Percentiles rank a stretch among this genome's conserved stretches.
phyloP scores from a whole-genome alignment of 2,113 vertebrate genomes.

The Python bivittatus region DNA sequence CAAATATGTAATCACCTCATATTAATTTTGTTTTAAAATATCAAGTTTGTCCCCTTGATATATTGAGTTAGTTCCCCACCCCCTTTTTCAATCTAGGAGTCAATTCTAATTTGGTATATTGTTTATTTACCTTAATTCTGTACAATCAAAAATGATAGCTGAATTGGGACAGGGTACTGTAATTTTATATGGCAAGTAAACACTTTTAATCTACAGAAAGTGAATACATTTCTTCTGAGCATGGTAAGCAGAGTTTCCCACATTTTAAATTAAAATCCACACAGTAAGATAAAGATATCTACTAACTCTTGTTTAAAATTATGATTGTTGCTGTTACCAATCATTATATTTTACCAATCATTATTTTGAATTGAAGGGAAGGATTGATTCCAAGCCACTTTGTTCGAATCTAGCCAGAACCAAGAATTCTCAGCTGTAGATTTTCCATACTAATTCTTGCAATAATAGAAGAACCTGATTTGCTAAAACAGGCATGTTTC shows the following conservation, averaged over 20 bases:
- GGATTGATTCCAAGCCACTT: neutral
- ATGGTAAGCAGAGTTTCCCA: neutral
- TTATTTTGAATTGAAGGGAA: conserved; percentile 10
- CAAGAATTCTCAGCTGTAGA: neutral
- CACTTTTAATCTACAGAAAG: conserved; percentile 20
- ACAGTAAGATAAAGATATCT: conserved; percentile 22
- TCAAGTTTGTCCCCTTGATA: neutral
- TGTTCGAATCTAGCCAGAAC: neutral
- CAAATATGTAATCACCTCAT: conserved; percentile 10
- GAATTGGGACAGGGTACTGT: conserved; percentile 44
- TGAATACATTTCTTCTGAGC: conserved; percentile 43
- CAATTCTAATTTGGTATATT: conserved; percentile 18
- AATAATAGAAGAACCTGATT: neutral
- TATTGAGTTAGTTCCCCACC: conserved; percentile 1
- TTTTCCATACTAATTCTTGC: neutral
- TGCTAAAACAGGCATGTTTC: conserved; percentile 7
- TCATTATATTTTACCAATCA: neutral
- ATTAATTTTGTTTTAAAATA: conserved; percentile 33
- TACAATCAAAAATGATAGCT: conserved; percentile 39
- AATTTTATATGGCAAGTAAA: conserved; percentile 39
- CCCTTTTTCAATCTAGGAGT: conserved; percentile 23
- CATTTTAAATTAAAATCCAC: conserved; percentile 31
- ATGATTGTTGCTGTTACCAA: neutral
- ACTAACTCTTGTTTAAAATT: conserved; percentile 24
- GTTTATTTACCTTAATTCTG: conserved; percentile 24